These are phyloP conservation scores for Ptychadena robeensis DNA, from an alignment of 2,797 vertebrate genomes.

Conservation along the genomic window DNA sequence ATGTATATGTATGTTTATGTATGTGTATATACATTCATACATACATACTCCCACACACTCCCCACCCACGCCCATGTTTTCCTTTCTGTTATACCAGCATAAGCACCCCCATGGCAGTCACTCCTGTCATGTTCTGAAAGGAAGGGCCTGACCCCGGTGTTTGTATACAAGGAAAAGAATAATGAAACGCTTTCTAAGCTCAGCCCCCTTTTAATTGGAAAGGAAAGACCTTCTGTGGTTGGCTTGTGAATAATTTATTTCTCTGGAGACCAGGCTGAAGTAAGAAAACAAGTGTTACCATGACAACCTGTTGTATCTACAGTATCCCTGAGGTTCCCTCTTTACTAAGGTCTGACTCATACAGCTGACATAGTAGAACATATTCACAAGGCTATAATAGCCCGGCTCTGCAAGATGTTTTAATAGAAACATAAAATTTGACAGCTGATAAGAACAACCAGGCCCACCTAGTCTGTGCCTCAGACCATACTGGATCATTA, in stretches of 20 bases:
- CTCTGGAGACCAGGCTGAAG: slow-evolving; percentile 41
- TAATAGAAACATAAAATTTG: slow-evolving; percentile 41
- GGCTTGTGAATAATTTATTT: slow-evolving; percentile 41
- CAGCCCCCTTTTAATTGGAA: slow-evolving; percentile 48
- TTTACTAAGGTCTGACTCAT: slow-evolving; percentile 60
- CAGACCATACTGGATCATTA: neutral
- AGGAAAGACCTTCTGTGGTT: neutral
- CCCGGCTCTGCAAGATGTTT: slow-evolving; percentile 11
- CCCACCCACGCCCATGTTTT: no score
- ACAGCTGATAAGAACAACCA: slow-evolving; percentile 18
- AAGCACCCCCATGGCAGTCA: neutral
- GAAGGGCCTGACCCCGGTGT: neutral
- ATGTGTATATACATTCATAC: no score
- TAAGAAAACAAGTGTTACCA: slow-evolving; percentile 62
- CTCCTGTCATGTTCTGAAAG: neutral
- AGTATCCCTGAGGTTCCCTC: slow-evolving; percentile 61
- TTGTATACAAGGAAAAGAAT: neutral
- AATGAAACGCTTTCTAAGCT: neutral
- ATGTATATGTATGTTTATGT: no score
- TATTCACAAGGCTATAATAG: slow-evolving; percentile 55
- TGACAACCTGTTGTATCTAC: slow-evolving; percentile 41
- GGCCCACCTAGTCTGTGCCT: neutral
- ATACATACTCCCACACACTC: neutral
- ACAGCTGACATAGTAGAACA: slow-evolving; percentile 55
- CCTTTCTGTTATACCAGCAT: no score